Conservation (phyloP, 2,888 invertebrate genomes). For the Ischnus inquisitorius region DNA sequence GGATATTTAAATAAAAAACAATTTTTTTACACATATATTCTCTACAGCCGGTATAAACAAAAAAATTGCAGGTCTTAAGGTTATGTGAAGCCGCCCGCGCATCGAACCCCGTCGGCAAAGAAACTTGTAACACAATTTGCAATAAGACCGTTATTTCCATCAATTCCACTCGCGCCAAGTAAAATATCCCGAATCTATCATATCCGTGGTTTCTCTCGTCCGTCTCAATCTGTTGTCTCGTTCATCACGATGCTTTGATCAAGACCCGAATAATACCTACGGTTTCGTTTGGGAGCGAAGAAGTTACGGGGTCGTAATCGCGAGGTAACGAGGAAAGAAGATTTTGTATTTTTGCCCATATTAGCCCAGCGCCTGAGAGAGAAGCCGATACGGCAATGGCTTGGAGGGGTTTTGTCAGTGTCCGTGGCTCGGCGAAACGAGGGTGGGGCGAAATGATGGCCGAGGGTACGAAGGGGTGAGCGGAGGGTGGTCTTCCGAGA, state of each 20-base stretch:
- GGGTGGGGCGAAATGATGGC: constrained; percentile 5
- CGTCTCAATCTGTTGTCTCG: too few species aligned
- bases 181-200: too few species aligned
- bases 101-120: too few species aligned
- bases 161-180: too few species aligned
- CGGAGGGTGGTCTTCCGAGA: neutral
- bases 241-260: neutral
- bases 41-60: too few species aligned
- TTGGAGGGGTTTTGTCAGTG: constrained; percentile 63
- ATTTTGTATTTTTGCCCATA: constrained; percentile 70
- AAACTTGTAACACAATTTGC: too few species aligned
- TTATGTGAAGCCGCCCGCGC: too few species aligned
- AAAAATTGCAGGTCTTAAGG: too few species aligned
- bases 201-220: too few species aligned
- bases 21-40: too few species aligned
- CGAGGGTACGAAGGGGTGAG: constrained; percentile 6
- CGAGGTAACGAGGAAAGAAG: constrained; percentile 52
- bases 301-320: constrained; percentile 48
- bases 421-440: constrained; percentile 54
- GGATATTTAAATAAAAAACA: too few species aligned
- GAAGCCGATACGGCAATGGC: constrained; percentile 67
- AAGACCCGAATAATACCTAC: constrained; percentile 40
- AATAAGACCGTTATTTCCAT: too few species aligned
- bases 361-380: constrained; percentile 70
- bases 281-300: constrained; percentile 62